phyloP scores from a whole-genome alignment of 2,888 invertebrate genomes.

The Drosophila prolongata region DNA sequence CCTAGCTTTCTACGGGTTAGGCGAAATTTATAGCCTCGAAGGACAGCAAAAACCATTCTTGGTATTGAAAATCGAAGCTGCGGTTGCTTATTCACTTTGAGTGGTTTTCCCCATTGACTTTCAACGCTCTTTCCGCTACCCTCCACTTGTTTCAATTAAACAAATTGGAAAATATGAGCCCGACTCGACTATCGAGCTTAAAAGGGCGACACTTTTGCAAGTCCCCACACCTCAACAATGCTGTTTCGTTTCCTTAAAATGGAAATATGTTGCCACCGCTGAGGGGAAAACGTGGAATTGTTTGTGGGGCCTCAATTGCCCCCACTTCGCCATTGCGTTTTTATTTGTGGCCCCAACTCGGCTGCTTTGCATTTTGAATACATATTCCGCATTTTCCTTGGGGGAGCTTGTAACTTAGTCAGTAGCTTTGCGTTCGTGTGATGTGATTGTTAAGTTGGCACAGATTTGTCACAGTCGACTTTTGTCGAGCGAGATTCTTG shows the following conservation, averaged over 20 bases:
- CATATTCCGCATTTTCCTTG: slow-evolving; percentile 41
- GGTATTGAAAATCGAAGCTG: slow-evolving; percentile 75
- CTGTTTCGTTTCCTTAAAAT: slow-evolving; percentile 47
- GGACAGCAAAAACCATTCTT: slow-evolving; percentile 33
- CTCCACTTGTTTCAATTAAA: slow-evolving; percentile 78
- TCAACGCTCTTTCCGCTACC: slow-evolving; percentile 36
- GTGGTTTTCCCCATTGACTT: slow-evolving; percentile 30
- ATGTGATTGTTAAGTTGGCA: slow-evolving; percentile 69
- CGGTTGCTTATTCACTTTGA: slow-evolving; percentile 52
- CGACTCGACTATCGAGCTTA: slow-evolving; percentile 46
- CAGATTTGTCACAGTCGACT: slow-evolving; percentile 64
- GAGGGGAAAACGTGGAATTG: slow-evolving; percentile 8
- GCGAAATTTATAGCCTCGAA: background rate
- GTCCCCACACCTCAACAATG: slow-evolving; percentile 43
- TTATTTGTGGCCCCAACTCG: slow-evolving; percentile 66
- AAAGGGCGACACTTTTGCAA: slow-evolving; percentile 54
- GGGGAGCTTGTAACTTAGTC: slow-evolving; percentile 51
- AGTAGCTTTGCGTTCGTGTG: slow-evolving; percentile 41
- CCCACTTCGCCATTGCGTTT: slow-evolving; percentile 43
- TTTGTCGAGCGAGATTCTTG: slow-evolving; percentile 14
- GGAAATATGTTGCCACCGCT: slow-evolving; percentile 58
- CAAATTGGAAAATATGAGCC: slow-evolving; percentile 79
- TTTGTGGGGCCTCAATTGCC: slow-evolving; percentile 37
- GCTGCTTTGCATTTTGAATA: slow-evolving; percentile 77
- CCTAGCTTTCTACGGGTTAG: background rate